These are phyloP conservation scores for Eilema griseolum DNA, from an alignment of 2,888 invertebrate species.

Conservation along the genomic window DNA sequence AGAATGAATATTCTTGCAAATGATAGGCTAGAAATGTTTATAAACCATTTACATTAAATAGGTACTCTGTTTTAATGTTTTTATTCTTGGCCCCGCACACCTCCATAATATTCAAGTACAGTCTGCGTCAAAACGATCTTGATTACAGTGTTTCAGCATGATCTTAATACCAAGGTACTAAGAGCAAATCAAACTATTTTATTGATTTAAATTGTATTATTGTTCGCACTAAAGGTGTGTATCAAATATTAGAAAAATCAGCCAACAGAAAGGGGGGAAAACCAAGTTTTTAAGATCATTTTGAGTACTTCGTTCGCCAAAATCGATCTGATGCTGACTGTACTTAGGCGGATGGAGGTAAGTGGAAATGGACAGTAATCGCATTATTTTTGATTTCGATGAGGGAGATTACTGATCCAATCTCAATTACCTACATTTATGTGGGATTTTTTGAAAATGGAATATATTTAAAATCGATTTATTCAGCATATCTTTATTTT, in stretches of 20 bases:
- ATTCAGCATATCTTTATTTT: too few relatives aligned
- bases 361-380: not conserved
- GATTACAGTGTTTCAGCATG: too few relatives aligned
- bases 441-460: not conserved
- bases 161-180: too few relatives aligned
- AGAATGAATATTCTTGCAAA: not conserved
- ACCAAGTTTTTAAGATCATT: too few relatives aligned
- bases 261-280: too few relatives aligned
- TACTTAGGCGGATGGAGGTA: not conserved
- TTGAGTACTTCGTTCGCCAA: too few relatives aligned
- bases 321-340: too few relatives aligned
- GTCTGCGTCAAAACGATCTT: too few relatives aligned
- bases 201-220: too few relatives aligned
- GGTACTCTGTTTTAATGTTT: constrained; percentile 4
- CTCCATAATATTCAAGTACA: not conserved
- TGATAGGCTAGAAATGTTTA: constrained; percentile 1
- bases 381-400: not conserved
- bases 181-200: too few relatives aligned
- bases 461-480: not conserved
- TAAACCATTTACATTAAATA: constrained; percentile 2
- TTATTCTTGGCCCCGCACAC: not conserved
- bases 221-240: too few relatives aligned
- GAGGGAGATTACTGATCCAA: not conserved
- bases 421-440: not conserved
- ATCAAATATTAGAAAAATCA: too few relatives aligned